phyloP scores from a whole-genome alignment of 2,797 vertebrate genomes.

The Pseudochirops cupreus region DNA sequence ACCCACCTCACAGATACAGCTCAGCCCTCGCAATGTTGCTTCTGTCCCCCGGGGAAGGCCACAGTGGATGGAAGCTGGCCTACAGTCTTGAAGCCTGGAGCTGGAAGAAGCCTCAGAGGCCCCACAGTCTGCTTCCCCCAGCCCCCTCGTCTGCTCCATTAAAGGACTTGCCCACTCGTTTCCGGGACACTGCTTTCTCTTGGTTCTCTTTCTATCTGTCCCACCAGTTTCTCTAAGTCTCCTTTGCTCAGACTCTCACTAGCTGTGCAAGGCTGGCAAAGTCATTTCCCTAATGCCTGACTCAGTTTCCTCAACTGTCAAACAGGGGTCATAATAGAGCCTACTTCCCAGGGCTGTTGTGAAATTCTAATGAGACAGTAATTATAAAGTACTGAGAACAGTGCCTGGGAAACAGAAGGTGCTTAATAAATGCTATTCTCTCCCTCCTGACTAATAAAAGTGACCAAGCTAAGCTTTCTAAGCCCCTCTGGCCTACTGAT shows the following conservation, averaged over 20 bases:
- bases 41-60: too few species aligned
- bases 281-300: neutral
- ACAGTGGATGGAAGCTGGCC: neutral
- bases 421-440: neutral
- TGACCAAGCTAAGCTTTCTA: neutral
- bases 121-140: too few species aligned
- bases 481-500: neutral
- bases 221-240: neutral
- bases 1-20: neutral
- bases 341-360: neutral
- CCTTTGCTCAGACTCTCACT: neutral
- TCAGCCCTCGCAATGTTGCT: neutral
- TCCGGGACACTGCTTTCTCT: neutral
- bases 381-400: neutral
- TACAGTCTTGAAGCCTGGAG: neutral
- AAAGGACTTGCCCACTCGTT: neutral
- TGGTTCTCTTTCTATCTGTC: neutral
- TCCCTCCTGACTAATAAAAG: neutral
- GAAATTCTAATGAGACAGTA: neutral
- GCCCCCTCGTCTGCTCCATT: too few species aligned
- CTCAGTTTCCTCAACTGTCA: neutral
- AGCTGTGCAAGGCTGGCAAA: neutral
- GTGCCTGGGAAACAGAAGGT: neutral
- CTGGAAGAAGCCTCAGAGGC: neutral
- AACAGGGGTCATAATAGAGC: neutral